These are phyloP conservation scores for Pantherophis guttatus DNA, from an alignment of 2,113 vertebrate genomes.

Conservation along the genomic window DNA sequence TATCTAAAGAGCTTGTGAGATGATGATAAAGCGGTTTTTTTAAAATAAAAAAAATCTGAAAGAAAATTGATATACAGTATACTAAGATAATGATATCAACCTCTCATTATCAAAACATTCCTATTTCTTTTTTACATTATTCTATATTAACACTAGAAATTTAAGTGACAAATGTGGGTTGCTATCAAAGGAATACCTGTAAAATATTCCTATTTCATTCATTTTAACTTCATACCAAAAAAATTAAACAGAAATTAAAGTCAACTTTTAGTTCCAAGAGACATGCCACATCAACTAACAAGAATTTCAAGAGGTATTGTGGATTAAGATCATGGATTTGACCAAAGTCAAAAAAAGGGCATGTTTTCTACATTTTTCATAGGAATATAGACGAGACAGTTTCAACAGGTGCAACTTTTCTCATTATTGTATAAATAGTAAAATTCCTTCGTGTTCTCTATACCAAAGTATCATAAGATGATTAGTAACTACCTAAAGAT, in stretches of 20 bases:
- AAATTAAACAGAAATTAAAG: not conserved
- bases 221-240: not conserved
- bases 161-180: not conserved
- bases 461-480: not conserved
- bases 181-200: not conserved
- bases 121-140: not conserved
- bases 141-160: not conserved
- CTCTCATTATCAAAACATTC: not conserved
- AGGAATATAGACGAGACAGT: not conserved
- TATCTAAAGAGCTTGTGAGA: not conserved
- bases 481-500: not conserved
- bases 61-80: not conserved
- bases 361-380: not conserved
- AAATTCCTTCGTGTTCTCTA: not conserved
- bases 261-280: not conserved
- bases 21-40: not conserved
- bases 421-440: not conserved
- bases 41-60: not conserved
- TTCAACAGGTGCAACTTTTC: not conserved
- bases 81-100: not conserved
- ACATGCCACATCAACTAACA: not conserved
- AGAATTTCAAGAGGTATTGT: not conserved
- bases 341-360: not conserved
- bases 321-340: not conserved
- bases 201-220: not conserved